These are phyloP conservation scores for Rutilus rutilus DNA, from an alignment of 2,113 vertebrate genomes.

Conservation along the genomic window DNA sequence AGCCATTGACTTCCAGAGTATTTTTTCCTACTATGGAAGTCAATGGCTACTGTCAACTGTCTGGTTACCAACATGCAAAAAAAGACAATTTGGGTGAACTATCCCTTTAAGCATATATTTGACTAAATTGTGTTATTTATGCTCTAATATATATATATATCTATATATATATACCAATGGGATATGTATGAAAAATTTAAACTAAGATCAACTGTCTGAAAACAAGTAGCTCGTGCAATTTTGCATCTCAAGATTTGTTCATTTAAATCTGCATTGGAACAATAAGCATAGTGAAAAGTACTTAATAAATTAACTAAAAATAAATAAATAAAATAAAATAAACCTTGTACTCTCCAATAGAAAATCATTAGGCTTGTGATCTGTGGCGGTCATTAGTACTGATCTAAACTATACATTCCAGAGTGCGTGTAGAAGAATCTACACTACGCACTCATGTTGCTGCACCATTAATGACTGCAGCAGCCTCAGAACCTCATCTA, in stretches of 20 bases:
- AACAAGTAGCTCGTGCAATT: neutral
- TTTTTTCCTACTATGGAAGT: too few relatives aligned
- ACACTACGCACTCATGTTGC: neutral
- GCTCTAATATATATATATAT: too few relatives aligned
- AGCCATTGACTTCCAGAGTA: too few relatives aligned
- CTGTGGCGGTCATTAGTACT: constrained; percentile 4
- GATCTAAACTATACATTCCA: constrained; percentile 18
- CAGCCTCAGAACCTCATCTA: neutral
- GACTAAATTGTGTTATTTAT: too few relatives aligned
- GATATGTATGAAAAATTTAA: too few relatives aligned
- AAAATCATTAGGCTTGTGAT: constrained; percentile 12
- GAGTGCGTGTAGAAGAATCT: neutral
- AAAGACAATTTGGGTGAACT: too few relatives aligned
- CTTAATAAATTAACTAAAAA: neutral
- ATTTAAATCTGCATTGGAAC: neutral
- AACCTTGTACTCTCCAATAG: neutral
- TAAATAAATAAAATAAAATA: neutral
- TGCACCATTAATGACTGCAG: constrained; percentile 13
- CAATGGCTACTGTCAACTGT: too few relatives aligned
- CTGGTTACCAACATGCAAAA: too few relatives aligned
- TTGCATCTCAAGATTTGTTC: neutral
- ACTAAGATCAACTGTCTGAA: neutral
- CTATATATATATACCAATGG: too few relatives aligned
- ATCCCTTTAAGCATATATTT: too few relatives aligned
- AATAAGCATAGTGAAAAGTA: neutral